phyloP scores from a whole-genome alignment of 2,888 invertebrate genomes.

The Campoplex nolae region DNA sequence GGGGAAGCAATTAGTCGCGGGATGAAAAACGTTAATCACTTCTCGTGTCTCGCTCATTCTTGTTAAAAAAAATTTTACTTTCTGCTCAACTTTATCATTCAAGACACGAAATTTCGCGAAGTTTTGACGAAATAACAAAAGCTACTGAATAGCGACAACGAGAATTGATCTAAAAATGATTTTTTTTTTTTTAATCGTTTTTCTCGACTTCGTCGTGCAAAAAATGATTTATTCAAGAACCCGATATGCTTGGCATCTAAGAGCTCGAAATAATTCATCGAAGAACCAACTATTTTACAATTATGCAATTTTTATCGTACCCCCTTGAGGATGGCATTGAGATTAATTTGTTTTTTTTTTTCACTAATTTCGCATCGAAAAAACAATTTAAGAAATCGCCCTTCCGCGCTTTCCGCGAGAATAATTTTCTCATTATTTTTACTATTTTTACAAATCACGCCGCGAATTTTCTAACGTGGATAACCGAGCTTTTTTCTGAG shows the following conservation, averaged over 20 bases:
- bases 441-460: slow-evolving; percentile 33
- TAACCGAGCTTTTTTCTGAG: slow-evolving; percentile 24
- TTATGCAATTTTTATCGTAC: slow-evolving; percentile 48
- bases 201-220: slow-evolving; percentile 45
- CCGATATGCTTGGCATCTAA: slow-evolving; percentile 49
- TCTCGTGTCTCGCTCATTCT: slow-evolving; percentile 42
- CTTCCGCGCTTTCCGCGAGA: slow-evolving; percentile 1
- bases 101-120: not conserved
- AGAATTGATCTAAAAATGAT: slow-evolving; percentile 6
- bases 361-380: slow-evolving; percentile 15
- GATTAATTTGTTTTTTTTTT: slow-evolving; percentile 28
- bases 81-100: not conserved
- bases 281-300: slow-evolving; percentile 56
- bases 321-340: slow-evolving; percentile 5
- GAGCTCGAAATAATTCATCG: slow-evolving; percentile 44
- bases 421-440: slow-evolving; percentile 14
- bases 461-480: slow-evolving; percentile 20
- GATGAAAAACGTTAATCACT: slow-evolving; percentile 73
- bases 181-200: not conserved
- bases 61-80: slow-evolving; percentile 1
- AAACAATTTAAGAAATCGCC: slow-evolving; percentile 31
- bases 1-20: slow-evolving; percentile 77
- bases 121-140: slow-evolving; percentile 39
- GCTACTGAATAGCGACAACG: slow-evolving; percentile 24
- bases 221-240: slow-evolving; percentile 45